Base-by-base conservation (phyloP, 2,888 invertebrate genomes). In the Melolontha melolontha region DNA sequence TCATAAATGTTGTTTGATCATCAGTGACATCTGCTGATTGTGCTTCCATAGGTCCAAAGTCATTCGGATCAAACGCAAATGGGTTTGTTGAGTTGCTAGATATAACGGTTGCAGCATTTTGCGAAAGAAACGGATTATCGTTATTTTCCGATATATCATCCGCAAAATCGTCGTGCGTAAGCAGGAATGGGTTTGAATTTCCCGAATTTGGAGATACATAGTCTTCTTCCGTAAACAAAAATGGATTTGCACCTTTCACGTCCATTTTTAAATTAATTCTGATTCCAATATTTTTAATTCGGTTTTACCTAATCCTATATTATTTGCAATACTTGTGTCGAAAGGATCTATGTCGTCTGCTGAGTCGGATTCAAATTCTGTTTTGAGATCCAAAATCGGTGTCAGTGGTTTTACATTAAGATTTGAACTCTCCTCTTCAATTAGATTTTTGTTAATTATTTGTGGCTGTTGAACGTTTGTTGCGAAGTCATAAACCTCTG, bases 221-320 rank as follows among this genome's bases (percentile, higher is more conserved):
- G 54, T 89, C 86, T 75, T 93, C 93, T 71, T 88, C 90, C 80
- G 88, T 88, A 85, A 92, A 92, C 65, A 94, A 84, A 79, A 94
- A 94, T 17, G 94, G 94, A 86, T 94, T 94, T 51, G 92, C 92
- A 14, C 86, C 83, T 73, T 84, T 85, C 1, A 76, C 74, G 17
- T 79, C 81, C 82, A 82, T 83, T 69, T 8, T 68, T 74, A 44
- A 50, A 34, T 86, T 75, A 94, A 85, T 81, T 95, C 93, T 57
- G 90, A 91, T 80, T 94, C 94, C 0, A 95, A 82, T 16, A 93
- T 80, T 78, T 92, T 92, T 0, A 94, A 81, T 82, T 94, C 94
- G 0, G 92, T 89, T 80, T 88, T 89, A 1, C 94, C 93, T 0
- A 93, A 93, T 71, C 88, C 89, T 49, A 94, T 85, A 77, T 90